phyloP scores from a whole-genome alignment of 1,140 invertebrate genomes.

The Saccostrea echinata region DNA sequence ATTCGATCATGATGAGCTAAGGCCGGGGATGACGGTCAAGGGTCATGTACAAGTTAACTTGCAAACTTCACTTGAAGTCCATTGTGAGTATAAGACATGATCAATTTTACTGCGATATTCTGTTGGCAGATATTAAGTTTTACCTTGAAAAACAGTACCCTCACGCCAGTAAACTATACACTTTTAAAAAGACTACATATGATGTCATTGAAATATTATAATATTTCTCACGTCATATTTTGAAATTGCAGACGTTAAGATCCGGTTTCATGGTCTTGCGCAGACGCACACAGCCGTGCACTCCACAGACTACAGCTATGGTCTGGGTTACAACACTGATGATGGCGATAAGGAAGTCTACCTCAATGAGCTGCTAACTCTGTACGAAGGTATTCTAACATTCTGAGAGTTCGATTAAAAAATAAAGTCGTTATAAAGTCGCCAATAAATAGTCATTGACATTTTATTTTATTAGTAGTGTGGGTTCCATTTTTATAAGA shows the following conservation, averaged over 20 bases:
- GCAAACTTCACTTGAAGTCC: neutral
- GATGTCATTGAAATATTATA: neutral
- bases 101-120: no score
- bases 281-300: constrained; percentile 20
- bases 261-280: neutral
- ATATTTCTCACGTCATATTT: neutral
- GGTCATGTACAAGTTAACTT: neutral
- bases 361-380: constrained; percentile 8
- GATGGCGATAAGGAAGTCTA: constrained; percentile 14
- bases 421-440: no score
- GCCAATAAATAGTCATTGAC: no score
- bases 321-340: constrained; percentile 8
- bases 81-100: neutral
- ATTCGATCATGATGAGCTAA: constrained; percentile 20
- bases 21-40: neutral
- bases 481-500: no score
- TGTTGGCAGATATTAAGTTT: no score
- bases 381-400: constrained; percentile 10
- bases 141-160: no score
- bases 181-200: no score
- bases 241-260: constrained; percentile 3
- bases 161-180: no score
- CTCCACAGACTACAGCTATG: constrained; percentile 20
- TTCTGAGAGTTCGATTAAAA: neutral
- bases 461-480: no score